phyloP scores from a whole-genome alignment of 2,113 vertebrate species.

The Lipophrys pholis region DNA sequence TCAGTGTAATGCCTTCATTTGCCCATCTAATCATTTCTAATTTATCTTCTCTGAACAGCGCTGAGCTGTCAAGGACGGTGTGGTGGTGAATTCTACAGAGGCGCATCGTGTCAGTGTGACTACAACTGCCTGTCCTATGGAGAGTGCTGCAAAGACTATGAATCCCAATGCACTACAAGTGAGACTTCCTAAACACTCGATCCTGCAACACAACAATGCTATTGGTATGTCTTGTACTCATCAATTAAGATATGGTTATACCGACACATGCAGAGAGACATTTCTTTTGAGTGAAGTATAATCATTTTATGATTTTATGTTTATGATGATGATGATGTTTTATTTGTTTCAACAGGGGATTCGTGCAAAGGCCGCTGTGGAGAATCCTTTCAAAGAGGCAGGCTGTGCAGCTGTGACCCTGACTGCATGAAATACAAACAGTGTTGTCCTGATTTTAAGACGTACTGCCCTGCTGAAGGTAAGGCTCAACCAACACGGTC shows the following conservation, averaged over 20 bases:
- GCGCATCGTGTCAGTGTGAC: slow-evolving; percentile 92
- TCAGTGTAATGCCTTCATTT: neutral
- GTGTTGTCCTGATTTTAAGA: slow-evolving; percentile 88
- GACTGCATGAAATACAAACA: slow-evolving; percentile 85
- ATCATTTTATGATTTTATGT: neutral
- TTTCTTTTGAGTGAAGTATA: neutral
- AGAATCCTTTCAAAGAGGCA: slow-evolving; percentile 88
- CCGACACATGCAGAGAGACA: neutral
- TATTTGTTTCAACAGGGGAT: slow-evolving; percentile 75
- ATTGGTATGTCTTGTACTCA: too few relatives aligned
- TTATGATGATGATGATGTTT: neutral
- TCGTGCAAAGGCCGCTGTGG: slow-evolving; percentile 95
- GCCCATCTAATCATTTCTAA: neutral
- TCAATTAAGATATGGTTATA: too few relatives aligned
- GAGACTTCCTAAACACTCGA: slow-evolving; percentile 48
- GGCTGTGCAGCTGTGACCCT: slow-evolving; percentile 88
- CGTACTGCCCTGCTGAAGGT: slow-evolving; percentile 84
- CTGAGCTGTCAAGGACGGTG: slow-evolving; percentile 91
- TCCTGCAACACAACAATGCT: too few relatives aligned
- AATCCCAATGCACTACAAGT: slow-evolving; percentile 89
- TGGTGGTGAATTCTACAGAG: slow-evolving; percentile 90
- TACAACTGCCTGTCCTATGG: slow-evolving; percentile 88
- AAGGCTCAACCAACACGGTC: slow-evolving; percentile 46
- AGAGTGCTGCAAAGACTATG: slow-evolving; percentile 94
- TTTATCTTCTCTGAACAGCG: slow-evolving; percentile 33